Base-by-base conservation (phyloP, 2,797 vertebrate species). In the Glossophaga mutica region DNA sequence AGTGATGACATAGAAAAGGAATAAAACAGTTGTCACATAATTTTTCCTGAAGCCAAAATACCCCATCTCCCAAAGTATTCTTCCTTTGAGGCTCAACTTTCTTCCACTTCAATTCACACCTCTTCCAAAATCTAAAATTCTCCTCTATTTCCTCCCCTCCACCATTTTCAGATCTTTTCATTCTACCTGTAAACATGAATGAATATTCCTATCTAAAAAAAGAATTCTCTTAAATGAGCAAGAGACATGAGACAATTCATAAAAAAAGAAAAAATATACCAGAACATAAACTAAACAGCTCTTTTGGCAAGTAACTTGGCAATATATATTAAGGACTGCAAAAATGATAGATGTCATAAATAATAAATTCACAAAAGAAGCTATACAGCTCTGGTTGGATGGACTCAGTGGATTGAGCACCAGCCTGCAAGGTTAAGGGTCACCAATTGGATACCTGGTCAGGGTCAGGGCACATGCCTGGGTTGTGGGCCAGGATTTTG, bases 161-260 rank as follows among this genome's bases (percentile, higher is more conserved):
- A 85, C 82, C 9, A 82, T 50, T 83, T 95, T 87, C 48, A 76
- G 32, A 42, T 84, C 19, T 81, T 82, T 71, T 89, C 24, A 88
- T 77, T 86, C 39, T 62, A 55, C 22, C 37, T 84, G 86, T 26
- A 87, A 87, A 91, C 14, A 83, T 77, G 22, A 90, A 68, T 87
- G 57, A 84, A 59, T 29, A 89, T 39, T 10, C 19, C 4, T 57
- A 46, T 34, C 44, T 90, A 77, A 90, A 87, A 76, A 78, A 71
- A 70, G 5, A n/a, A 37, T 46, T 71, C 5, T 59, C 26, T 91
- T 81, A 94, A 87, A 77, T 50, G 52, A 94, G 5, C 29, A 94
- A 74, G 37, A 79, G 18, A 59, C n/a, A 85, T 42, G n/a, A 85
- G 48, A 93, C 62, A 95, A 84, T 62, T 94, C 82, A 59, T 81